A percentile compares a stretch with the other conserved stretches of the same genome.
These are phyloP conservation scores for Idaea biselata DNA, from an alignment of 2,888 invertebrate species.

Conservation along the genomic window DNA sequence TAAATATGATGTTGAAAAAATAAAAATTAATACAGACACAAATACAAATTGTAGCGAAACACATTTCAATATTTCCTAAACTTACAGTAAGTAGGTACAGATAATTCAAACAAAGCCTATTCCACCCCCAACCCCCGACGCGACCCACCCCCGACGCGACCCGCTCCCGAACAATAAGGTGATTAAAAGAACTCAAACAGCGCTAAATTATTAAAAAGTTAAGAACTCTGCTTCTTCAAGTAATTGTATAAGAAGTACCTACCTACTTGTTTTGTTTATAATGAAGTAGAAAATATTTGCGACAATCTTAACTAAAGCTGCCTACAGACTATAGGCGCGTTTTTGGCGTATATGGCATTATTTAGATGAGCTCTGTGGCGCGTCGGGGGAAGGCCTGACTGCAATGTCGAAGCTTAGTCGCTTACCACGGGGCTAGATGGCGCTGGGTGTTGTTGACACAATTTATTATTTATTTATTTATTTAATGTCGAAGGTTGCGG, in stretches of 20 bases:
- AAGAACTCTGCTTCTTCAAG: neutral
- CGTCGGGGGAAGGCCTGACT: too few relatives aligned
- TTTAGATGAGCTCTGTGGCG: too few relatives aligned
- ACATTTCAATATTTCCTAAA: neutral
- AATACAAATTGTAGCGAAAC: neutral
- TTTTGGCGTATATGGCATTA: too few relatives aligned
- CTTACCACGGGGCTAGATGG: too few relatives aligned
- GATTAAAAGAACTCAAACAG: neutral
- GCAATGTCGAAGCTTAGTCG: too few relatives aligned
- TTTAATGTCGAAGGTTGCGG: too few relatives aligned
- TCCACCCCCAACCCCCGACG: neutral
- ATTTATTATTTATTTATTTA: too few relatives aligned
- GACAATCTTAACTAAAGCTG: constrained; percentile 45
- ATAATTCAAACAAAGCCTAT: neutral
- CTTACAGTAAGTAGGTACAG: too few relatives aligned
- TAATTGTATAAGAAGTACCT: neutral
- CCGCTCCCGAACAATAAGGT: neutral
- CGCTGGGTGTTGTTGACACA: too few relatives aligned
- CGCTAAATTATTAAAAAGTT: neutral
- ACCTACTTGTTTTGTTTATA: constrained; percentile 34
- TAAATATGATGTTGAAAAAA: too few relatives aligned
- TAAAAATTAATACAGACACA: neutral
- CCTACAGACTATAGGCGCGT: too few relatives aligned
- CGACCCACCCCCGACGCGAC: neutral
- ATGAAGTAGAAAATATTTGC: constrained; percentile 54